Conservation (phyloP, 2,888 invertebrate species). For the Apodemia zela region DNA sequence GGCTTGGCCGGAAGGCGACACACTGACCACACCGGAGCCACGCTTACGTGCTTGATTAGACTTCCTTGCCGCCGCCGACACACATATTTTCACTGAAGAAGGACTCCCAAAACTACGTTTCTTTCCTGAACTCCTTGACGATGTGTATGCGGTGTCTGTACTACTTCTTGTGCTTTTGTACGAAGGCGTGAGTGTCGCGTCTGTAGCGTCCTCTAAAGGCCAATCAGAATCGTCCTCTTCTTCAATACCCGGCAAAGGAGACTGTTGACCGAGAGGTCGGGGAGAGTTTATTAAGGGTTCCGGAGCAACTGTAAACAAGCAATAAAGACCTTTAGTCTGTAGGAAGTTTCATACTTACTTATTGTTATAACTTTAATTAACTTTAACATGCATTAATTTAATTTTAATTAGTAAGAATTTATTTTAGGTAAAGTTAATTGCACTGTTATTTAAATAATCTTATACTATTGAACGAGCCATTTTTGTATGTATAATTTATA, state of each 20-base stretch:
- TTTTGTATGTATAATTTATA: too few species aligned
- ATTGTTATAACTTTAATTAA: neutral
- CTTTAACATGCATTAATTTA: neutral
- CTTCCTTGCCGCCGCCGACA: conserved; percentile 77
- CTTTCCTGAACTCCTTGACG: conserved; percentile 74
- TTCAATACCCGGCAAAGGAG: conserved; percentile 89
- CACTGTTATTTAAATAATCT: too few species aligned
- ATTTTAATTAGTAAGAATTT: too few species aligned
- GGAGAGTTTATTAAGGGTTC: conserved; percentile 77
- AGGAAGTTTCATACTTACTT: neutral
- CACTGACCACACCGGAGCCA: conserved; percentile 60
- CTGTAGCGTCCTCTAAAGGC: conserved; percentile 75
- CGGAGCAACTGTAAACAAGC: conserved; percentile 74
- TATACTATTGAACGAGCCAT: too few species aligned
- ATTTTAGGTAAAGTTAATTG: neutral
- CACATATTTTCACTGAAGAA: conserved; percentile 80
- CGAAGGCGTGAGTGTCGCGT: conserved; percentile 71
- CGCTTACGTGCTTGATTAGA: conserved; percentile 75
- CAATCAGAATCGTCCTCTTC: conserved; percentile 88
- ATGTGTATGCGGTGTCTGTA: conserved; percentile 72
- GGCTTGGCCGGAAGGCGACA: conserved; percentile 46
- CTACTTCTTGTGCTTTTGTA: conserved; percentile 76
- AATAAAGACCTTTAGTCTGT: conserved; percentile 15
- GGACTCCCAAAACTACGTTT: conserved; percentile 76
- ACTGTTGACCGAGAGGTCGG: conserved; percentile 83